Base-by-base conservation (phyloP, 2,797 vertebrate species). In the Semaprochilodus insignis region DNA sequence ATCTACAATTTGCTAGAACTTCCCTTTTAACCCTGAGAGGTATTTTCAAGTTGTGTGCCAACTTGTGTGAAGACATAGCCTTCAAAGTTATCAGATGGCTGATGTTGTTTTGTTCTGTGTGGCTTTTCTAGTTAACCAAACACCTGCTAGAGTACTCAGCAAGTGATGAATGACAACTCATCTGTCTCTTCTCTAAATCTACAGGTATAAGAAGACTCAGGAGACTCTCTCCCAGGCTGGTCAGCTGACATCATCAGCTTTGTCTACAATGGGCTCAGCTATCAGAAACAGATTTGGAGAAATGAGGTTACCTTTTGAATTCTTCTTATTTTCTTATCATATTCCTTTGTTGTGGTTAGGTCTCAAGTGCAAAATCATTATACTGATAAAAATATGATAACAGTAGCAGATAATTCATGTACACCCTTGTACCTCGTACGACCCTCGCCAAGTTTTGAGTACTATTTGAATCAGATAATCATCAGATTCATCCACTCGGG, bases 181-280 rank as follows among this genome's bases (percentile, higher is more conserved):
- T 85, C 25, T 78, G 23, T 77, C 85, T 16, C 72, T 4, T 57
- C 11, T 75, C 44, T 78, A 14, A 13, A 48, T 87, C 17, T 84
- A 17, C 83, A 99, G 98, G 60, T 99, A 97, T 52, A 93, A 96
- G 93, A 98, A 96, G 90, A 99, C 98, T 82, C 96, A 97, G 88
- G 97, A 98, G 85, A 95, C 95, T 10, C 92, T 99, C 51, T 96
- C 96, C 57, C 96, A 97, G 82, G 98, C 97, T 0, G 96, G 98
- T 27, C 96, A 97, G 89, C 95, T 95, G 93, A 99, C 98, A 1
- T 95, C 97, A 1, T 94, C 96, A 69, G 96, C 96, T 1, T 90
- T 99, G 88, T 96, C 96, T 86, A 96, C 87, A 0, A 52, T 98
- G 91, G 95, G 97, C 3, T 92, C 97, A 71, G 95, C 93, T 83